Percentiles rank a stretch among this genome's conserved stretches.
Evolutionary conservation across 2,113 vertebrate genomes (phyloP).

Genomic region (Talpa occidentalis): DNA sequence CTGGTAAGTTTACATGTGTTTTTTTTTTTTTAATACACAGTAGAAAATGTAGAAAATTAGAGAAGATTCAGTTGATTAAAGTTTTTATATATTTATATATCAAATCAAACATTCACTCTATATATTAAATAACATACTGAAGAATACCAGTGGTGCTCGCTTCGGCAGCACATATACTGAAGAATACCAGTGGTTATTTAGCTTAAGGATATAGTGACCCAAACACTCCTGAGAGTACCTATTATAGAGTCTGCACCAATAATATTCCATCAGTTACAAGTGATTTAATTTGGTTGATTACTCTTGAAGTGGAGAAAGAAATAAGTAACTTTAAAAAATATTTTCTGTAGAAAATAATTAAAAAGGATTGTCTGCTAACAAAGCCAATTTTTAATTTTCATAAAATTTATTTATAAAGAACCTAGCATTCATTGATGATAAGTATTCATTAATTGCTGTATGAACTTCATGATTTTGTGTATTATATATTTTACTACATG

Average conservation of each 20-base stretch:
- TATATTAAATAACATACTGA: not conserved
- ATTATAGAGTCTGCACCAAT: not conserved
- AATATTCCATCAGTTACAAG: not conserved
- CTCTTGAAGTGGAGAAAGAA: not conserved
- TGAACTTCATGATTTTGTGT: not conserved
- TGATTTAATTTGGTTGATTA: conserved; percentile 14
- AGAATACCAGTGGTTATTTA: not conserved
- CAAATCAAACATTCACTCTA: not conserved
- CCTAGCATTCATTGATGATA: not conserved
- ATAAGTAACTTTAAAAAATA: not conserved
- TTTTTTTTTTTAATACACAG: not conserved
- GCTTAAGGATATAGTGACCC: not conserved
- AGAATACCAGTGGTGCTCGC: not conserved
- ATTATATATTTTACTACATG: not conserved
- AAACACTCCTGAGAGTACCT: not conserved
- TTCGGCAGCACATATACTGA: not conserved
- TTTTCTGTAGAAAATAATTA: not conserved
- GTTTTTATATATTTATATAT: not conserved
- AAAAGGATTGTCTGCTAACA: not conserved
- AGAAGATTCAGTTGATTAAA: not conserved
- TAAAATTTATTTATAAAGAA: conserved; percentile 27
- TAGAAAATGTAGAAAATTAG: not conserved
- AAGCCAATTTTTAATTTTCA: not conserved
- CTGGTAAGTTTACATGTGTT: not conserved
- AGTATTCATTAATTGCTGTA: not conserved